These are phyloP conservation scores for Thymelicus lineola DNA, from an alignment of 2,888 invertebrate genomes.

Conservation along the genomic window DNA sequence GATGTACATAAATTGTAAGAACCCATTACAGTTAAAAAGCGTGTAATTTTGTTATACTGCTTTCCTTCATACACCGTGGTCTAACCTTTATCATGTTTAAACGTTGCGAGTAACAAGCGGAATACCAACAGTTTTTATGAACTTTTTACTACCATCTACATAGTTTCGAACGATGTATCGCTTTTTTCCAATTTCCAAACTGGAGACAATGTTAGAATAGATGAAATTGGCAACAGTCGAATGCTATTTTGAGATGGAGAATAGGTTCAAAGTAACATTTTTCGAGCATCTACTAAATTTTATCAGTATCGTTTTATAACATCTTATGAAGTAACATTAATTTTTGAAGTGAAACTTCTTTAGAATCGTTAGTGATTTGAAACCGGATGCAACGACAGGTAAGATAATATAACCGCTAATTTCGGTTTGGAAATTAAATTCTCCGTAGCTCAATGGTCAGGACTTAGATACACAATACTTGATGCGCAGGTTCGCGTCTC, in stretches of 20 bases:
- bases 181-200: conserved; percentile 17
- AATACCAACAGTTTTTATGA: conserved; percentile 49
- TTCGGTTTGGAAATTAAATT: too few relatives aligned
- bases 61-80: neutral
- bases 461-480: too few relatives aligned
- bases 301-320: too few relatives aligned
- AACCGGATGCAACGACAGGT: too few relatives aligned
- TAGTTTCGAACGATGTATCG: conserved; percentile 48
- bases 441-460: too few relatives aligned
- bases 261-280: neutral
- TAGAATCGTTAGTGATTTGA: too few relatives aligned
- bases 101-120: conserved; percentile 48
- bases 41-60: neutral
- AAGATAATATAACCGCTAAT: too few relatives aligned
- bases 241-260: neutral
- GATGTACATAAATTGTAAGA: too few relatives aligned
- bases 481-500: too few relatives aligned
- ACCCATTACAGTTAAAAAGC: neutral
- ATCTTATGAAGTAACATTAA: too few relatives aligned
- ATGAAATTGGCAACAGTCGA: conserved; percentile 8
- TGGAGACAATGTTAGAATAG: conserved; percentile 2
- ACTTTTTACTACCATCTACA: conserved; percentile 40
- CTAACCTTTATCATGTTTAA: conserved; percentile 21
- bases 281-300: too few relatives aligned
- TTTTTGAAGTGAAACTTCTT: too few relatives aligned